phyloP scores from a whole-genome alignment of 2,888 invertebrate species.

The Hesperia comma region DNA sequence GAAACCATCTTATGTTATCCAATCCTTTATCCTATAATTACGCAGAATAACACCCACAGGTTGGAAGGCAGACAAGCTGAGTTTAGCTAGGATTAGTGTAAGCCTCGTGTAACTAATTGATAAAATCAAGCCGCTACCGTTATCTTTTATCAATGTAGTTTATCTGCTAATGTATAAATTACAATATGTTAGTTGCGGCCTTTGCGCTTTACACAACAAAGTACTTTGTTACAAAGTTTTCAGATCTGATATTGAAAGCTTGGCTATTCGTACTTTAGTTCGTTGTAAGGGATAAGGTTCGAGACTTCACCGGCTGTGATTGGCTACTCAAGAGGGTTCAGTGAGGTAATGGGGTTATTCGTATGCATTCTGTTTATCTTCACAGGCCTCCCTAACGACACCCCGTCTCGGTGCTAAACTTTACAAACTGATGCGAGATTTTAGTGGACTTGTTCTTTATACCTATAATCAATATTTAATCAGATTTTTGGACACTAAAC shows the following conservation, averaged over 20 bases:
- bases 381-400: conserved; percentile 51
- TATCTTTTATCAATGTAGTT: neutral
- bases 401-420: conserved; percentile 39
- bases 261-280: neutral
- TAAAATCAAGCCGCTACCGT: too few species aligned
- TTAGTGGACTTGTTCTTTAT: neutral
- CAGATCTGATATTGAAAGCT: conserved; percentile 12
- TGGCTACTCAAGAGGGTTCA: conserved; percentile 11
- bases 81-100: too few species aligned
- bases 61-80: too few species aligned
- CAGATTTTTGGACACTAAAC: too few species aligned
- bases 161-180: neutral
- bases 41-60: too few species aligned
- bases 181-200: neutral
- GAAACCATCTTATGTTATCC: too few species aligned
- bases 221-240: neutral
- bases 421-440: neutral
- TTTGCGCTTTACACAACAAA: neutral
- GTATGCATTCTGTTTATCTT: conserved; percentile 70
- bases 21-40: too few species aligned
- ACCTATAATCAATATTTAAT: too few species aligned
- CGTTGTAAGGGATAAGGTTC: neutral
- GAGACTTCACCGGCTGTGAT: conserved; percentile 13
- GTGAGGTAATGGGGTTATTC: conserved; percentile 63
- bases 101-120: too few species aligned